A percentile compares a stretch with the other conserved stretches of the same genome.
Conservation (phyloP, 1,140 invertebrate species). For the Anthonomus grandis region DNA sequence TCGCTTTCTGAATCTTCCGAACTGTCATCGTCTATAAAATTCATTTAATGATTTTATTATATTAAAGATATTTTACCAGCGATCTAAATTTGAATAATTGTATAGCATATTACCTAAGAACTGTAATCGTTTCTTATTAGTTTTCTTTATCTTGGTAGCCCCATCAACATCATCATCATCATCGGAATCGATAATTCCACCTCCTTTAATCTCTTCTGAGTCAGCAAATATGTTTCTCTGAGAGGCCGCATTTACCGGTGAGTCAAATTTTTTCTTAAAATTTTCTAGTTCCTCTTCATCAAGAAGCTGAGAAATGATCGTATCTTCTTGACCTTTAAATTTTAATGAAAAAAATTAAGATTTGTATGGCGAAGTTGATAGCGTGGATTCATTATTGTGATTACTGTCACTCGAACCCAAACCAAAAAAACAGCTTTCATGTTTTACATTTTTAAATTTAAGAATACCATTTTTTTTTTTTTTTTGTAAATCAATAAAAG, state of each 20-base stretch:
- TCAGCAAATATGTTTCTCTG: slow-evolving; percentile 1
- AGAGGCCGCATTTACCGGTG: slow-evolving; percentile 24
- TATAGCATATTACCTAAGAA: slow-evolving; percentile 35
- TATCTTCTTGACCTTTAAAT: slow-evolving; percentile 32
- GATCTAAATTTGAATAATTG: too few relatives aligned
- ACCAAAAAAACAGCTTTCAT: too few relatives aligned
- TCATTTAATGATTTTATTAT: too few relatives aligned
- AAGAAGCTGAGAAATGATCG: slow-evolving; percentile 43
- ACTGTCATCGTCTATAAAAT: slow-evolving; percentile 52
- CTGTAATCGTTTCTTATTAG: slow-evolving; percentile 30
- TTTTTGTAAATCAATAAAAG: too few relatives aligned
- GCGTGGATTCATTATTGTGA: too few relatives aligned
- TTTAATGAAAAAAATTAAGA: too few relatives aligned
- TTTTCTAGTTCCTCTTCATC: slow-evolving; percentile 44
- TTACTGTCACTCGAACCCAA: too few relatives aligned
- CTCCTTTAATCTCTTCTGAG: slow-evolving; percentile 26
- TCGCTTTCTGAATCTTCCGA: slow-evolving; percentile 48
- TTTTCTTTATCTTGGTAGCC: slow-evolving; percentile 27
- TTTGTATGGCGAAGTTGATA: too few relatives aligned
- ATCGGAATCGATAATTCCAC: slow-evolving; percentile 41
- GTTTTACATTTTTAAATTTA: too few relatives aligned
- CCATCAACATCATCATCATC: slow-evolving; percentile 27
- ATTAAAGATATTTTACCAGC: too few relatives aligned
- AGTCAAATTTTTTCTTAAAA: slow-evolving; percentile 45
- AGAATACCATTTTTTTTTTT: too few relatives aligned